Evolutionary conservation across 2,113 vertebrate genomes (phyloP), one percentile per base, ranked within the genome.

Genomic region (Panurus biarmicus): DNA sequence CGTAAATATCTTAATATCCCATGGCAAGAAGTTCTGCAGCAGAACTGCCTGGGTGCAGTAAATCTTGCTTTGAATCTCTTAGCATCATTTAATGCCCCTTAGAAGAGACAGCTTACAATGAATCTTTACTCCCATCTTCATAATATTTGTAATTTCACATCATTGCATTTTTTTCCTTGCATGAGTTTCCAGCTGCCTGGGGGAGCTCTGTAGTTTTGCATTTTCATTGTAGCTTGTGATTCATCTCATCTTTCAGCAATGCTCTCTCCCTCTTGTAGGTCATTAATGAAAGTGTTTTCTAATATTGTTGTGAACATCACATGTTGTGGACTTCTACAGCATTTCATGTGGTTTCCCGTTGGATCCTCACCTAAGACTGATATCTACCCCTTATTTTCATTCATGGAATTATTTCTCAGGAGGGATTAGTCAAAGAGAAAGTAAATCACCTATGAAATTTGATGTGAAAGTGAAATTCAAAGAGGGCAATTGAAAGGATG

Each of bases 401-500:
- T 95, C 78, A 93, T 80, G 84, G 71, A 72, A 72, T 94, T 85
- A 95, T 91, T 96, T 94, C 91, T 94, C 81, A 91, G 74, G 91
- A 89, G 84, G 58, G 85, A 69, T 76, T 94, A 94, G 81, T 87
- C 74, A 89, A 88, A 95, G 84, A 84, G 77, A 92, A 95, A 95
- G 70, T 78, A 93, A 96, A 96, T 96, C 85, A 94, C 77, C 66
- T 85, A 61, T 89, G 90, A 96, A 96, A 95, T 95, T 85, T 84
- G 87, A 73, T 91, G 72, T 73, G 87, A 94, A 96, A 92, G 81
- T 89, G 89, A 85, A 89, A 91, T 95, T 94, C 91, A 85, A 72
- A 82, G 58, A 85, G 13, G 48, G 82, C 81, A 89, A 58, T 93
- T 74, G 89, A 93, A 84, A 85, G 71, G 79, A 85, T 65, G 74